These are phyloP conservation scores for Melanerpes formicivorus DNA, from an alignment of 2,113 vertebrate genomes.

Conservation along the genomic window DNA sequence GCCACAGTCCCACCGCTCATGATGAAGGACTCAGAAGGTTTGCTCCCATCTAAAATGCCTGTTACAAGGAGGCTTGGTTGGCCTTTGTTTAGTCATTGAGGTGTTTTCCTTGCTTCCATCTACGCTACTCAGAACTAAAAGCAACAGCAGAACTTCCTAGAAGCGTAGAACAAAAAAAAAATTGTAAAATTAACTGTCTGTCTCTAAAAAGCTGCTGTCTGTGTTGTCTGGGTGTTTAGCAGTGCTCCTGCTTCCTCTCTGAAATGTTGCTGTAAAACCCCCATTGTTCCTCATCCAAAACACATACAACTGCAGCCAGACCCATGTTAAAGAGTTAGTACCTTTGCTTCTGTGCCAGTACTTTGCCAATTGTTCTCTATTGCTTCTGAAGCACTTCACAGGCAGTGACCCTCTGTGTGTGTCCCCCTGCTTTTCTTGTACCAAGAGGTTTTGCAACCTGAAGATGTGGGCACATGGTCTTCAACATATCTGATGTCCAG, in stretches of 20 bases:
- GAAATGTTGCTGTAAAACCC: not conserved
- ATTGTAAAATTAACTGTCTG: not conserved
- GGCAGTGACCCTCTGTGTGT: not conserved
- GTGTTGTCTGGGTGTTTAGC: not conserved
- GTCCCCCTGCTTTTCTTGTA: too few species aligned
- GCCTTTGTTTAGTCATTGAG: too few species aligned
- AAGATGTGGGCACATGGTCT: not conserved
- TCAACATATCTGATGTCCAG: too few species aligned
- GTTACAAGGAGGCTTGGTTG: not conserved
- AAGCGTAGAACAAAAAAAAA: not conserved
- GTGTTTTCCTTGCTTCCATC: not conserved
- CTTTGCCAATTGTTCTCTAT: not conserved
- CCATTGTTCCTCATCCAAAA: not conserved
- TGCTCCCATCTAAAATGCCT: not conserved
- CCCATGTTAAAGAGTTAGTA: not conserved
- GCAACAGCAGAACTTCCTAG: not conserved
- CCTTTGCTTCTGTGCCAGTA: not conserved
- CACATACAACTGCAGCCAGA: not conserved
- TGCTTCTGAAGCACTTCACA: not conserved
- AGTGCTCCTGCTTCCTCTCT: not conserved
- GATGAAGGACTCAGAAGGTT: accelerated
- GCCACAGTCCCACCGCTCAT: accelerated
- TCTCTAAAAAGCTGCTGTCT: not conserved
- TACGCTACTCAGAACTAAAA: not conserved
- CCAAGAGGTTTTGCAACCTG: not conserved